Evolutionary conservation across 2,888 invertebrate genomes (phyloP), one percentile per base, ranked within the genome.

Genomic region (Metalampra italica): DNA sequence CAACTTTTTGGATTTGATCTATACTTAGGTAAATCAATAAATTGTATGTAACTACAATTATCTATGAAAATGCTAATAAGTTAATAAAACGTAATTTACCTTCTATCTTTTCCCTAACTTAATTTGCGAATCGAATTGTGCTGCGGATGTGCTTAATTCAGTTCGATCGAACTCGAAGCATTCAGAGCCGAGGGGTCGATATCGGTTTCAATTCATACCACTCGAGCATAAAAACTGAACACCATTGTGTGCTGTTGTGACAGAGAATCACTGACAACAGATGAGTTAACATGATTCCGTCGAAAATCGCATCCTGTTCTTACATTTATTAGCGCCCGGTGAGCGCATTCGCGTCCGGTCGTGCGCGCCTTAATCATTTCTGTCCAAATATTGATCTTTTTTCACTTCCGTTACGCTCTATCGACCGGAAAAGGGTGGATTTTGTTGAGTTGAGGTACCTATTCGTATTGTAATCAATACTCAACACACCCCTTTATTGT

Each of bases 311-410:
- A 84, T 88, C 87, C 88, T 81, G 86, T 78, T 80, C 80, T 81
- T 79, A 75, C 65, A 67, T 76, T 79, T 82, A 78, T 80, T 82
- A 82, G 80, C 76, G 77, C 69, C 72, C 65, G 68, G 68, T 72
- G 72, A 65, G 71, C 74, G 34, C 72, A 81, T 81, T 82, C 74
- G 73, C 82, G 72, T 83, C 82, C 83, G 81, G 79, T 71, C 68
- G 71, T 71, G 69, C 68, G 72, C 56, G 68, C 66, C 71, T 68
- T 85, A 82, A 85, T 86, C 74, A 77, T 80, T 82, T 79, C 80
- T 85, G 87, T 86, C 87, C 68, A 87, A 87, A 88, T 87, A 88
- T 88, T 88, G 85, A 86, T 75, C 75, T 79, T 84, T 85, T 85
- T 82, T 78, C 64, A 71, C 72, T 82, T 85, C 84, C 84, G 78